A percentile compares a stretch with the other conserved stretches of the same genome.
phyloP scores from a whole-genome alignment of 2,113 vertebrate genomes.

The Polyodon spathula region DNA sequence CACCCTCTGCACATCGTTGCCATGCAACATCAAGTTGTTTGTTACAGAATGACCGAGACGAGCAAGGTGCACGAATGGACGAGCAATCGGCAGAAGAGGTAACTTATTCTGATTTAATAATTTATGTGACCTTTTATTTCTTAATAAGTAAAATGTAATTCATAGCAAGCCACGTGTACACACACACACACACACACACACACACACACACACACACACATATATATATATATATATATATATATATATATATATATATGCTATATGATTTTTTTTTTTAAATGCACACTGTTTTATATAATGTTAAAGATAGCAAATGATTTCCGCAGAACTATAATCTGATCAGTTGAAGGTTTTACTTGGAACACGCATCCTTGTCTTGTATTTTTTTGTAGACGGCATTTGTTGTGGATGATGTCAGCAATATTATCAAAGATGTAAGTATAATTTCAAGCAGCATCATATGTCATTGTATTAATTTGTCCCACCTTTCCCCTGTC shows the following conservation, averaged over 20 bases:
- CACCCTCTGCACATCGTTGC: constrained; percentile 4
- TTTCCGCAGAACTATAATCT: too few relatives aligned
- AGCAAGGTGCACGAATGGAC: constrained; percentile 11
- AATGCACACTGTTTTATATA: too few relatives aligned
- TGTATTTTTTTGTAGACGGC: constrained; percentile 13
- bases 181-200: too few relatives aligned
- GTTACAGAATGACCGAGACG: not conserved
- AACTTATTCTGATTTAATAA: not conserved
- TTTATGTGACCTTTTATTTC: constrained; percentile 11
- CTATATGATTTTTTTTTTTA: too few relatives aligned
- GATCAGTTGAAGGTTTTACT: not conserved
- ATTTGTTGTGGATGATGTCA: constrained; percentile 31
- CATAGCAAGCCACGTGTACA: too few relatives aligned
- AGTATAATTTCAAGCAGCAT: constrained; percentile 1
- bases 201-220: too few relatives aligned
- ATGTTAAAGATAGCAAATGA: too few relatives aligned
- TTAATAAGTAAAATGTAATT: constrained; percentile 1
- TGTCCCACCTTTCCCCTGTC: not conserved
- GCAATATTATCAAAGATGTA: constrained; percentile 29
- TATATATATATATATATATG: too few relatives aligned
- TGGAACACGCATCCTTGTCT: not conserved
- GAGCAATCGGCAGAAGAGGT: constrained; percentile 23
- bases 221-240: too few relatives aligned
- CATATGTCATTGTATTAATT: not conserved
- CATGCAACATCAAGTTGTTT: not conserved